These are phyloP conservation scores for Cantharis lateralis DNA, from an alignment of 2,888 invertebrate genomes.

Conservation along the genomic window DNA sequence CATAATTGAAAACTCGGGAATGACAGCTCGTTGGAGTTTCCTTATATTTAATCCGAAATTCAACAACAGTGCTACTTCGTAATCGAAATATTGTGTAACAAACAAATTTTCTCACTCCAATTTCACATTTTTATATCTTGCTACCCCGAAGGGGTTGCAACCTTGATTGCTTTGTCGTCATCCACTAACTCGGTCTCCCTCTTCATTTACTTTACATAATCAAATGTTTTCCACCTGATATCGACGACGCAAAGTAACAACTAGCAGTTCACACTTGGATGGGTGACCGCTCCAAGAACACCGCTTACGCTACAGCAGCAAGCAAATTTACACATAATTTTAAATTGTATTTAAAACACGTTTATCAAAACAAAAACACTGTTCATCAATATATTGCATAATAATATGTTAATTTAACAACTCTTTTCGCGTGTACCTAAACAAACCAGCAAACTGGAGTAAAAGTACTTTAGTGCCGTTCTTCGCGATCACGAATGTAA, in stretches of 20 bases:
- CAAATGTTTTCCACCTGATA: neutral
- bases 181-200: neutral
- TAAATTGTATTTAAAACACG: too few species aligned
- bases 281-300: neutral
- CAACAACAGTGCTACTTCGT: constrained; percentile 12
- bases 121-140: neutral
- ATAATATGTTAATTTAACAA: too few species aligned
- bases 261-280: too few species aligned
- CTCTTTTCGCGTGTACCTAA: too few species aligned
- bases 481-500: too few species aligned
- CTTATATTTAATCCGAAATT: constrained; percentile 10
- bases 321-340: too few species aligned
- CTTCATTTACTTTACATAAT: neutral
- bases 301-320: neutral
- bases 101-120: neutral
- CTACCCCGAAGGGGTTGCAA: neutral
- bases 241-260: too few species aligned
- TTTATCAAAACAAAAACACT: too few species aligned
- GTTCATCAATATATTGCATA: too few species aligned
- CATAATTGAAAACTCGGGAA: constrained; percentile 44
- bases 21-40: constrained; percentile 39
- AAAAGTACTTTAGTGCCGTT: too few species aligned
- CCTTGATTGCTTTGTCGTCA: neutral
- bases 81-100: constrained; percentile 5
- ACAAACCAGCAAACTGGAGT: too few species aligned